A percentile compares a stretch with the other conserved stretches of the same genome.
These are phyloP conservation scores for Rallus crepitans DNA, from an alignment of 2,797 vertebrate species.

Conservation along the genomic window DNA sequence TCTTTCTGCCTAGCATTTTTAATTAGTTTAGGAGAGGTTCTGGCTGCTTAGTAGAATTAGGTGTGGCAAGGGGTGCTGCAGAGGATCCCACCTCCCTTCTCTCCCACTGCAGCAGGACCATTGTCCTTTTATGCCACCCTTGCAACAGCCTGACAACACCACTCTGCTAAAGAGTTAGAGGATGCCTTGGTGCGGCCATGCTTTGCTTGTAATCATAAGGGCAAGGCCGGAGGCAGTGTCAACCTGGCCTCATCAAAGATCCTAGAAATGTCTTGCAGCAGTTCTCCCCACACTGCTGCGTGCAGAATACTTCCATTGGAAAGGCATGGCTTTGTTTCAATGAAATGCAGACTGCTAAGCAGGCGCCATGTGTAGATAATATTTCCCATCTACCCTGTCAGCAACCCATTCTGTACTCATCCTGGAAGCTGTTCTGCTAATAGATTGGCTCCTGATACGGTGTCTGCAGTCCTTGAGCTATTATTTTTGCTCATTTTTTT, in stretches of 20 bases:
- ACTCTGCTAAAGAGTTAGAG: neutral
- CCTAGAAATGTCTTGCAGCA: neutral
- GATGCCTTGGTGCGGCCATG: neutral
- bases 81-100: neutral
- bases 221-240: neutral
- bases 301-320: neutral
- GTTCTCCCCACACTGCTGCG: neutral
- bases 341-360: neutral
- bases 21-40: neutral
- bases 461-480: neutral
- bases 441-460: neutral
- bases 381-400: neutral
- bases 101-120: neutral
- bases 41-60: neutral
- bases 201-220: neutral
- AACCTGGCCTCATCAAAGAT: neutral
- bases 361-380: neutral
- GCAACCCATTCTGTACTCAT: neutral
- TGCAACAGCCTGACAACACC: neutral
- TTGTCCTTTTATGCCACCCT: neutral
- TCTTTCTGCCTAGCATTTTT: neutral
- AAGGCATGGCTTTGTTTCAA: neutral
- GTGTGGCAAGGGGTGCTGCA: neutral
- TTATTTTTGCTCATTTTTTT: conserved; percentile 6
- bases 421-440: neutral